Percentiles rank a stretch among this genome's conserved stretches.
Conservation (phyloP, 2,888 invertebrate genomes). For the Mesochorus sp. region DNA sequence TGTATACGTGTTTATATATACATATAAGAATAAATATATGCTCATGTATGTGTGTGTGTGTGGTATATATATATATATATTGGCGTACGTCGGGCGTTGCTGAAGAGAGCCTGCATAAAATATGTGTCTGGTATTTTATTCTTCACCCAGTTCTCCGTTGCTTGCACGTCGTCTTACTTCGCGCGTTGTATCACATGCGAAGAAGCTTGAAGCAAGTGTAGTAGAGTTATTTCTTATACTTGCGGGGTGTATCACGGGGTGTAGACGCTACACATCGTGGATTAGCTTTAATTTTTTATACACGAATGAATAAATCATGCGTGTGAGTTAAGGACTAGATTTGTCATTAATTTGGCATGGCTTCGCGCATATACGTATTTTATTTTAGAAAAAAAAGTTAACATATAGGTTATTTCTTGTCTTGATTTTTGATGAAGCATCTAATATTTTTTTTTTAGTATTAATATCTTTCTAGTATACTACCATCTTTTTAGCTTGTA, state of each 20-base stretch:
- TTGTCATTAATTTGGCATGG: too few species aligned
- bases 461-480: too few species aligned
- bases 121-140: slow-evolving; percentile 81
- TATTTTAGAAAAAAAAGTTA: too few species aligned
- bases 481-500: too few species aligned
- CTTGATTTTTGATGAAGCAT: too few species aligned
- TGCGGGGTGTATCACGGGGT: slow-evolving; percentile 32
- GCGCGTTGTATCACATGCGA: slow-evolving; percentile 10
- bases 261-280: background rate
- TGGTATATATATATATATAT: slow-evolving; percentile 14
- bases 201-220: slow-evolving; percentile 31
- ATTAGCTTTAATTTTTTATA: too few species aligned
- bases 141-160: slow-evolving; percentile 77
- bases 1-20: slow-evolving; percentile 20
- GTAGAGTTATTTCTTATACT: slow-evolving; percentile 57
- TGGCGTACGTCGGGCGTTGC: slow-evolving; percentile 61
- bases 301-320: too few species aligned
- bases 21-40: background rate
- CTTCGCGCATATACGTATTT: too few species aligned
- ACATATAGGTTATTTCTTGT: too few species aligned
- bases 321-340: too few species aligned
- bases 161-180: slow-evolving; percentile 15
- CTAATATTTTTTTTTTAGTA: too few species aligned
- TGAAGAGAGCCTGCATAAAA: slow-evolving; percentile 72
- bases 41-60: slow-evolving; percentile 24